Conservation (phyloP, 2,113 vertebrate genomes). For the Aegithalos caudatus region DNA sequence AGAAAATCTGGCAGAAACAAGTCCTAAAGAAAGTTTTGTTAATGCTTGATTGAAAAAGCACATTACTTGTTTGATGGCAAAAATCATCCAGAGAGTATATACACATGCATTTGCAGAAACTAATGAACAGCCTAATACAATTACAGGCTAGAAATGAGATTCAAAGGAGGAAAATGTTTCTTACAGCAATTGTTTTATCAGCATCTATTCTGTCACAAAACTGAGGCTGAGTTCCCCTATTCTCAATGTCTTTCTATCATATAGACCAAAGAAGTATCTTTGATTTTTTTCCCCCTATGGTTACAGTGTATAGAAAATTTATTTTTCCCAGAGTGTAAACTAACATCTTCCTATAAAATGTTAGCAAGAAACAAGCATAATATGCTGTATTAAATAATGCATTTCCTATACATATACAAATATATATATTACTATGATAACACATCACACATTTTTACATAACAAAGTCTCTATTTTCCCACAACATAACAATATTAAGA, state of each 20-base stretch:
- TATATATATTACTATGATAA: constrained; percentile 79
- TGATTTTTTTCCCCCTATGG: neutral
- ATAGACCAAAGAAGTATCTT: neutral
- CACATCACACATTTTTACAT: constrained; percentile 62
- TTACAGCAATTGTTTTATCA: neutral
- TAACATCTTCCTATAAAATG: constrained; percentile 68
- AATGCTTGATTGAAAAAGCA: neutral
- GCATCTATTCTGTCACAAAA: neutral
- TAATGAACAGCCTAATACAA: neutral
- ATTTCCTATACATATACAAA: constrained; percentile 67
- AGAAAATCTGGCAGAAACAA: neutral
- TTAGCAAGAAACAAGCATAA: constrained; percentile 64
- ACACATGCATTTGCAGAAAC: neutral
- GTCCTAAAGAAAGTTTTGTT: neutral
- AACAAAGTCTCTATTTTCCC: constrained; percentile 64
- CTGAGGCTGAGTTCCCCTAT: neutral
- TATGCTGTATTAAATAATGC: constrained; percentile 73
- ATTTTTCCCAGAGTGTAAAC: constrained; percentile 72
- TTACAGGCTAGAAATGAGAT: neutral
- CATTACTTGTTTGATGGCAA: neutral
- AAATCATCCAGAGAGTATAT: neutral
- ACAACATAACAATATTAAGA: constrained; percentile 65
- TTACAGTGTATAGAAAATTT: constrained; percentile 73
- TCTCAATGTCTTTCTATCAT: neutral
- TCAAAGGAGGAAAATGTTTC: neutral